Evolutionary conservation across 1,140 invertebrate species (phyloP).

Genomic region (Drosophila kepulauana): DNA sequence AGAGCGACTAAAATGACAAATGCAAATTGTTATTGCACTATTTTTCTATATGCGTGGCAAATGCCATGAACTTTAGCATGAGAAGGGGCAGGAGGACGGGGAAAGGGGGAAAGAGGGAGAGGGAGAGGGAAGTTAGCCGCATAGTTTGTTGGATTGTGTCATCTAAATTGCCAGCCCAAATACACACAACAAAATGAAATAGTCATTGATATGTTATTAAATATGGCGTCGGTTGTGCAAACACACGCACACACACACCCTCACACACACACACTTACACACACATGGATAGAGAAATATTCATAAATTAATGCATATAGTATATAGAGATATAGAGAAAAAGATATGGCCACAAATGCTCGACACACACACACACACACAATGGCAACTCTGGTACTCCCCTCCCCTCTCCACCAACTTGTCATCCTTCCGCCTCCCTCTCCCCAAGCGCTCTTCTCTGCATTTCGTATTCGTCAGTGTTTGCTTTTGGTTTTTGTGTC

Average conservation of each 20-base stretch:
- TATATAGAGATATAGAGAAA: conserved; percentile 37
- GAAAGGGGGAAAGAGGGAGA: not conserved
- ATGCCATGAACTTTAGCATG: conserved; percentile 9
- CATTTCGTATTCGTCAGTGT: conserved; percentile 33
- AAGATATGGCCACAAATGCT: conserved; percentile 34
- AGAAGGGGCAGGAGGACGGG: too few relatives aligned
- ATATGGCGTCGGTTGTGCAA: conserved; percentile 69
- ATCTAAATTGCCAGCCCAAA: conserved; percentile 40
- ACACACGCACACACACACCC: conserved; percentile 28
- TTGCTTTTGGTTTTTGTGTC: conserved; percentile 36
- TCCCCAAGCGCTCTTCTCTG: not conserved
- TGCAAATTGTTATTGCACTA: conserved; percentile 37
- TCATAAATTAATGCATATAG: conserved; percentile 28
- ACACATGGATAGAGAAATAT: conserved; percentile 11
- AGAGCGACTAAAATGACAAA: conserved; percentile 20
- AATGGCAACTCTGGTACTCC: too few relatives aligned
- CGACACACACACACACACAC: conserved; percentile 15
- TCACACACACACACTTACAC: not conserved
- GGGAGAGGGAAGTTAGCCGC: not conserved
- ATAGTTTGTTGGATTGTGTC: conserved; percentile 32
- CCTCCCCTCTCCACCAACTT: too few relatives aligned
- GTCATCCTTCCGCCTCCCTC: too few relatives aligned
- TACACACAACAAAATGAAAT: conserved; percentile 60
- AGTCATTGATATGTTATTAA: conserved; percentile 77
- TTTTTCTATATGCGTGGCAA: conserved; percentile 9